These are phyloP conservation scores for Takifugu bimaculatus DNA, from an alignment of 2,113 vertebrate species.

Conservation along the genomic window DNA sequence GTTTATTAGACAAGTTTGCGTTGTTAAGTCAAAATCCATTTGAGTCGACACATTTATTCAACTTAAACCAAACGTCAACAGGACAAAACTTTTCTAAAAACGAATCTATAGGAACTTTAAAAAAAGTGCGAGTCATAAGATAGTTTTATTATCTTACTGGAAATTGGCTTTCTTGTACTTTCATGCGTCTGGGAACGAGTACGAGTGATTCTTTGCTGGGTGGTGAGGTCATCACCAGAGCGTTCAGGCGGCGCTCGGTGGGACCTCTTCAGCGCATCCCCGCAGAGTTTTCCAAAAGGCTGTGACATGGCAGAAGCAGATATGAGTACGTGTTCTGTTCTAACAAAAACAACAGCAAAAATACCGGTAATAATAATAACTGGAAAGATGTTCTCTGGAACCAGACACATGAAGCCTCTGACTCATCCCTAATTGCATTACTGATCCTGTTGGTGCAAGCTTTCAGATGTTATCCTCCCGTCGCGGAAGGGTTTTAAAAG, in stretches of 20 bases:
- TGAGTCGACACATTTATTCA: background rate
- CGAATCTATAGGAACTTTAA: background rate
- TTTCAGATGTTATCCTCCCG: slow-evolving; percentile 28
- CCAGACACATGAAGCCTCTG: slow-evolving; percentile 46
- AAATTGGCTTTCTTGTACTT: background rate
- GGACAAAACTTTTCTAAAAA: background rate
- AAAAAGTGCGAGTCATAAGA: background rate
- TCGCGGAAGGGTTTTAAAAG: slow-evolving; percentile 12
- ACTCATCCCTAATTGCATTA: slow-evolving; percentile 49
- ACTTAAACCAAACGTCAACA: background rate
- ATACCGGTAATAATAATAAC: background rate
- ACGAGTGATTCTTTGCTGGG: slow-evolving; percentile 8
- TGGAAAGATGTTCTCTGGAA: slow-evolving; percentile 9
- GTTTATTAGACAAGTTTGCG: background rate
- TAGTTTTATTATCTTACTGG: background rate
- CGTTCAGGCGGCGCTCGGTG: slow-evolving; percentile 47
- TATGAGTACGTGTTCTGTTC: background rate
- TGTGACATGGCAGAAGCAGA: slow-evolving; percentile 12
- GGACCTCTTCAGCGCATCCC: slow-evolving; percentile 5
- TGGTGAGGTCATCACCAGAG: slow-evolving; percentile 38
- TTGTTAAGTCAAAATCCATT: no score
- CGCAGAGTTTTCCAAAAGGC: background rate
- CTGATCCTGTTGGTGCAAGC: slow-evolving; percentile 44
- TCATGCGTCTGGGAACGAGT: background rate
- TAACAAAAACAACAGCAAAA: background rate